A percentile compares a stretch with the other conserved stretches of the same genome.
Evolutionary conservation across 2,797 vertebrate genomes (phyloP).

Genomic region (Enteromius mattozi): DNA sequence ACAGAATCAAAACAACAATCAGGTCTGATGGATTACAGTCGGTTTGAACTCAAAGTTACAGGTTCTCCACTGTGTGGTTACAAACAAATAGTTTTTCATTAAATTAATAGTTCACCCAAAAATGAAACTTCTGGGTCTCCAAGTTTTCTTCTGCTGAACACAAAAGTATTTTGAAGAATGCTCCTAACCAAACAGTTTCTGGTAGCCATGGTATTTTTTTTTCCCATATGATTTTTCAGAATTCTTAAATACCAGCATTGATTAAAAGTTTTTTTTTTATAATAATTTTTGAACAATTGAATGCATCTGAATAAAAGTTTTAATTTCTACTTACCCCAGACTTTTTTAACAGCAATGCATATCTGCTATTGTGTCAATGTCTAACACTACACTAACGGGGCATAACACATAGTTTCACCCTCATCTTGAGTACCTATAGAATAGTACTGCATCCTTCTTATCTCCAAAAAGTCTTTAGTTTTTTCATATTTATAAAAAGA

Average conservation of each 20-base stretch:
- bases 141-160: not conserved
- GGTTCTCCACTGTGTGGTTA: conserved; percentile 3
- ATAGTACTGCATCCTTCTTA: too few relatives aligned
- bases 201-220: not conserved
- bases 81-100: not conserved
- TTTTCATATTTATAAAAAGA: too few relatives aligned
- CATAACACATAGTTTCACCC: too few relatives aligned
- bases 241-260: not conserved
- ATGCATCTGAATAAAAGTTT: not conserved
- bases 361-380: not conserved
- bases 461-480: too few relatives aligned
- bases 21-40: conserved; percentile 4
- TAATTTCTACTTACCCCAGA: not conserved
- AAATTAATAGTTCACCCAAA: not conserved
- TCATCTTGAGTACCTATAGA: too few relatives aligned
- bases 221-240: not conserved
- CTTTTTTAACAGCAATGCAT: not conserved
- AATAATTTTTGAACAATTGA: not conserved
- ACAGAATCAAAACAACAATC: conserved; percentile 42
- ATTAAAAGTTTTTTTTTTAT: too few relatives aligned
- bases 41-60: conserved; percentile 32
- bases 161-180: not conserved
- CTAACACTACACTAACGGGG: not conserved
- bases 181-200: not conserved
- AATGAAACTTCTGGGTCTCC: not conserved